Evolutionary conservation across 2,113 vertebrate genomes (phyloP), one percentile per base, ranked within the genome.

Genomic region (Coryphaenoides rupestris): DNA sequence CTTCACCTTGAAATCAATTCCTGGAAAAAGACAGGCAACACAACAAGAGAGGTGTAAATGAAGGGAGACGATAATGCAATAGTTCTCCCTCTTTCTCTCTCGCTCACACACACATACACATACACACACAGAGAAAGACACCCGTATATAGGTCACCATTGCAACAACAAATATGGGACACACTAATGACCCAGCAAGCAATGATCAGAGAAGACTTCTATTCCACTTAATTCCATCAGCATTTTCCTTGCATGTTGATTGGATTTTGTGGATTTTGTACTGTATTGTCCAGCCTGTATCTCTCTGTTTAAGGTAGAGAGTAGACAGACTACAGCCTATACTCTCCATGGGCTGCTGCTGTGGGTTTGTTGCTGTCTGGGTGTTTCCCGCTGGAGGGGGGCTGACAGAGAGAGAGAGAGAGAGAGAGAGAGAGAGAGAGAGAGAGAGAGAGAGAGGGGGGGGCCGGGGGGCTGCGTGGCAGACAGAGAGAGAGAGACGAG

Each of bases 1-100:
- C 65, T 95, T 94, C 58, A 98, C 95, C 87, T 97, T 98, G 79
- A 98, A 98, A 75, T 98, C 95, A 0, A 96, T 98, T 55, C 95
- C 95, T 97, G 70, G 0, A 40, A 72, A 49, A 63, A 33, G 50
- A 33, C 50, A 58, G 55, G 15, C 24, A 55, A 33, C 21, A 19
- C 19, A 19, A 54, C 15, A 7, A 50, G 28, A 40, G 21, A 9
- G 40, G 21, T 13, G 68, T 60, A 68, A 78, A 65, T 62, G 22
- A 52, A 62, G 77, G 65, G 74, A 77, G 83, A 63, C 58, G 33
- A 40, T 55, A 26, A 61, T 46, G 69, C 56, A 69, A 47, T 21
- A 68, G 67, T 53, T 63, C 59, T 71, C n/a, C n/a, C n/a, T n/a
- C n/a, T n/a, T n/a, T n/a, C 33, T 12, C 33, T 10, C 33, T 12